Evolutionary conservation across 1,140 invertebrate genomes (phyloP).

Genomic region (Ruditapes philippinarum): DNA sequence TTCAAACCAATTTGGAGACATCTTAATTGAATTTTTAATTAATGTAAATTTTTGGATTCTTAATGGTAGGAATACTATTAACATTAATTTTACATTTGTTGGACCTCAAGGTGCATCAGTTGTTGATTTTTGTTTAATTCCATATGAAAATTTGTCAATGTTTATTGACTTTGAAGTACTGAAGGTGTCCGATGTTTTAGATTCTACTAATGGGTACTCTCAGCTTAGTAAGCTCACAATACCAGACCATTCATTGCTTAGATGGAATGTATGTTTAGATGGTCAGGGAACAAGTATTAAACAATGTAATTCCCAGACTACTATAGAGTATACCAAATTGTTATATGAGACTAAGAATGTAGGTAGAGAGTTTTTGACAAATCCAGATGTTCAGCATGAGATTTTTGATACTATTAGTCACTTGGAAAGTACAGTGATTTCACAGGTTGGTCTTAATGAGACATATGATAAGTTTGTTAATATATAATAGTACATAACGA

Average conservation of each 20-base stretch:
- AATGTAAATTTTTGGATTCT: constrained; percentile 43
- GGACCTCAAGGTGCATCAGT: constrained; percentile 40
- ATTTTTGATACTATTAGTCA: neutral
- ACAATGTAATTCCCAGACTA: neutral
- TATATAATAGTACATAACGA: neutral
- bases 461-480: neutral
- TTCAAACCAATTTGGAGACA: constrained; percentile 28
- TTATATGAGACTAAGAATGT: neutral
- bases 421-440: neutral
- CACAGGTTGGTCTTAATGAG: neutral
- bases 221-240: neutral
- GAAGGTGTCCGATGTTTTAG: neutral
- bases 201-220: neutral
- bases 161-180: constrained; percentile 31
- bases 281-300: neutral
- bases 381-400: neutral
- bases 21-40: constrained; percentile 47
- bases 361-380: neutral
- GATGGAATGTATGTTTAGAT: neutral
- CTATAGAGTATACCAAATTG: neutral
- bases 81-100: constrained; percentile 58
- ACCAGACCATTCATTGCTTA: constrained; percentile 24
- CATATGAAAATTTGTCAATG: constrained; percentile 16
- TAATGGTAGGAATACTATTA: constrained; percentile 34
- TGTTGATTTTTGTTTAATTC: constrained; percentile 54